A percentile compares a stretch with the other conserved stretches of the same genome.
Evolutionary conservation across 2,888 invertebrate genomes (phyloP).

Genomic region (Diachrysia chrysitis): DNA sequence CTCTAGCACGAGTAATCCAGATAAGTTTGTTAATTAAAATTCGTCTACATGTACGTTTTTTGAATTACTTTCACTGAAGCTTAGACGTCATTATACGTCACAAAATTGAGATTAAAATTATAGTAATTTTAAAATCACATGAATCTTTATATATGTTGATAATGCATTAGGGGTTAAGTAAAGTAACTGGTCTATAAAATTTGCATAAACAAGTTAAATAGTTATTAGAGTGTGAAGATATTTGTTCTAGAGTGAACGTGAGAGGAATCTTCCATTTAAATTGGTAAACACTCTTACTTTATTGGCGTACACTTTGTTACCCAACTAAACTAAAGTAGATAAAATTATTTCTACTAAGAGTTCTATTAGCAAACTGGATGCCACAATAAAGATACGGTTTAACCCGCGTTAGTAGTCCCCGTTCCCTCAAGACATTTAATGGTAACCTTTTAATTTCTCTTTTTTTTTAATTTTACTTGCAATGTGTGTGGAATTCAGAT

Average conservation of each 20-base stretch:
- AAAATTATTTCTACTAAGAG: too few relatives aligned
- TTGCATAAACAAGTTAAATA: not conserved
- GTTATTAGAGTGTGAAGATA: not conserved
- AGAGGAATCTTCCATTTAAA: not conserved
- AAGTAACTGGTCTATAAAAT: not conserved
- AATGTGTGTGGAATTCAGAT: too few relatives aligned
- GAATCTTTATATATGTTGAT: not conserved
- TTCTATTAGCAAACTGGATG: too few relatives aligned
- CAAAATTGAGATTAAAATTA: not conserved
- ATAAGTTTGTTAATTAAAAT: conserved; percentile 47
- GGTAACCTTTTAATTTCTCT: too few relatives aligned
- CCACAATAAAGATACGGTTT: too few relatives aligned
- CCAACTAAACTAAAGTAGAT: too few relatives aligned
- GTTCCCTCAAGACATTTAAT: too few relatives aligned
- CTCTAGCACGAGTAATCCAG: not conserved
- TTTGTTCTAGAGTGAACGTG: not conserved
- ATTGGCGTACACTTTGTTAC: too few relatives aligned
- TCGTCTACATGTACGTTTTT: conserved; percentile 47
- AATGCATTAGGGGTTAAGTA: not conserved
- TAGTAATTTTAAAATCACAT: not conserved
- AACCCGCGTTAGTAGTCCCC: too few relatives aligned
- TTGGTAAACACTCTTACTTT: conserved; percentile 1
- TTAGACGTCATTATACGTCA: conserved; percentile 50
- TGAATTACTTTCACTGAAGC: conserved; percentile 61
- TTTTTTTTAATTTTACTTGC: too few relatives aligned